Evolutionary conservation across 2,797 vertebrate species (phyloP), one percentile per base, ranked within the genome.

Genomic region (Petrocephalus sullivani): DNA sequence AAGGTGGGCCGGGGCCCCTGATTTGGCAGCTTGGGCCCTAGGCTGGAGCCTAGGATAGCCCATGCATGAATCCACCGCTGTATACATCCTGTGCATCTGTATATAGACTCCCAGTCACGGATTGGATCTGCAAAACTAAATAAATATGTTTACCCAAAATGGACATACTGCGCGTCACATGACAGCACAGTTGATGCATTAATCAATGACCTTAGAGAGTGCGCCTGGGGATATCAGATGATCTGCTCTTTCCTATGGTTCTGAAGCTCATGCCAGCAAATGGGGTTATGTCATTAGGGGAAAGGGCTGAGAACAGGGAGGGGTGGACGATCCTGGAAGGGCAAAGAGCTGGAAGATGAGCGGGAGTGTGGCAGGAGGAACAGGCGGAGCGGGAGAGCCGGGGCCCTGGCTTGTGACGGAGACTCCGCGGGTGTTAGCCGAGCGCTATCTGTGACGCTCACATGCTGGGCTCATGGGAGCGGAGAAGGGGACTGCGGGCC

Each of bases 261-360:
- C 91, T 94, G 93, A 95, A 95, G 94, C 94, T 95, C 94, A 94
- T 87, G 90, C 93, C 90, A 89, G 92, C 91, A 64, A 54, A 23
- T 60, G 78, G 60, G 14, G 60, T 56, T 16, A 51, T n/a, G 49
- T 8, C 61, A 83, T 23, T n/a, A 12, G 46, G 87, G 33, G 49
- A 71, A 54, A 33, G 85, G 10, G 78, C 53, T 58, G 51, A 54
- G 87, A 53, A 14, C 54, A 1, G 60, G 60, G 16, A 33, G 4
- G 67, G 49, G 4, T 46, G 14, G n/a, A 2, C 33, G 12, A 41
- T 41, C 67, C 67, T 14, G 37, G 12, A 75, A 12, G 28, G 71
- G 14, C 16, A 33, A 33, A 67, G 90, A 92, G 51, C 71, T 53
- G 4, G 28, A 14, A 5, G 41, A 88, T 92, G 92, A 93, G 92